Base-by-base conservation (phyloP, 2,113 vertebrate genomes). In the Rallus limicola region DNA sequence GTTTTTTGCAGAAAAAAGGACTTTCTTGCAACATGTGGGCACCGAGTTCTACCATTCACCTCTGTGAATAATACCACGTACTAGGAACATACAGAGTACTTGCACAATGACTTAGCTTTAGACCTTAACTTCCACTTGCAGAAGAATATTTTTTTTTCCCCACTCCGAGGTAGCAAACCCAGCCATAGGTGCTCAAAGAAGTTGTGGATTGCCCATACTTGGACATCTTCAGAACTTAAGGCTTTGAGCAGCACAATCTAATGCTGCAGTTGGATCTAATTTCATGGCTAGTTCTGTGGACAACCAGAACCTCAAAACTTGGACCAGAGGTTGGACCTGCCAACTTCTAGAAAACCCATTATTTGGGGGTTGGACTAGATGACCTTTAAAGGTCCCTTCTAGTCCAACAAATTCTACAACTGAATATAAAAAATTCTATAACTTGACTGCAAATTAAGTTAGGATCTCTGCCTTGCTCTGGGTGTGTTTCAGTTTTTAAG, bases 101-200 rank as follows among this genome's bases (percentile, higher is more conserved):
- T 76, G 11, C 9, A 16, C 18, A n/a, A 44, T 29, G 8, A 33
- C 16, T 42, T 82, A 21, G 3, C 5, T 16, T 44, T 60, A 62
- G 0, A 10, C 14, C 38, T 81, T 87, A 63, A 59, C n/a, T 5
- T 67, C 36, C 9, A 4, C 6, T 55, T 82, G 21, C 13, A 87
- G 46, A 84, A 69, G 2, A 69, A 64, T 1, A 26, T 10, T 14
- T 11, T 20, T n/a, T 56, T 13, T 24, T 55, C 81, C 56, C 13
- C 5, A 16, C 3, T 28, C 42, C 28, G 52, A 68, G 29, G 4
- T 36, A 77, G 6, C 0, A 1, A 74, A 86, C 53, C 1, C 1
- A 72, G 64, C 44, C 44, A 46, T 34, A 65, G 2, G 13, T 48
- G 3, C 10, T 12, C 36, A 65, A 18, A 31, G 14, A 48, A 60